Percentiles rank a stretch among this genome's conserved stretches.
Evolutionary conservation across 2,888 invertebrate species (phyloP).

Genomic region (Acanthopleura granulata): DNA sequence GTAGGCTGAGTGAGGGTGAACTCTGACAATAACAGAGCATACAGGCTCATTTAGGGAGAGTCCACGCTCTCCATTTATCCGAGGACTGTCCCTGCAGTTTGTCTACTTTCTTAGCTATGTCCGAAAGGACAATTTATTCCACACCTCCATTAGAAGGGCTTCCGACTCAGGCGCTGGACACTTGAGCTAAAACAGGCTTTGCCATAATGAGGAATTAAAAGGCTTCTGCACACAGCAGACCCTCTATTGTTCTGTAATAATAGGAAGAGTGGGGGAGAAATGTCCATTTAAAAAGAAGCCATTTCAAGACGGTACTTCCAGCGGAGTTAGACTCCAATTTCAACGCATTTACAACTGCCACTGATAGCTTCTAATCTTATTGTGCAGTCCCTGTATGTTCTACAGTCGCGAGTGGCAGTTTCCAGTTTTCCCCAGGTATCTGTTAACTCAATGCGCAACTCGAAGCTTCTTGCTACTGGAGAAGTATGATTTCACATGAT

Average conservation of each 20-base stretch:
- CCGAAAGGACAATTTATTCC: neutral
- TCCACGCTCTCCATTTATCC: no score
- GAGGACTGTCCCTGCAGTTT: no score
- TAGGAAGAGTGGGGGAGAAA: neutral
- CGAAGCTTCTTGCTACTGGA: no score
- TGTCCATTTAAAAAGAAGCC: conserved; percentile 10
- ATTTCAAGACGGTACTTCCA: neutral
- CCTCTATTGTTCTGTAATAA: neutral
- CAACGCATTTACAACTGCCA: neutral
- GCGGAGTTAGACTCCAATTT: neutral
- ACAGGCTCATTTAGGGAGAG: no score
- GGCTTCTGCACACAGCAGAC: neutral
- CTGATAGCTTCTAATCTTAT: conserved; percentile 5
- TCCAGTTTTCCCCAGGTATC: no score
- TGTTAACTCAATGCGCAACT: no score
- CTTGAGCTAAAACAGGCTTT: conserved; percentile 6
- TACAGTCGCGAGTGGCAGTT: no score
- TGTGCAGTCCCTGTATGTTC: neutral
- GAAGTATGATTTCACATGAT: no score
- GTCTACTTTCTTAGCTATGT: neutral
- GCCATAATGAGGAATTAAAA: neutral
- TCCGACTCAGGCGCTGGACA: neutral
- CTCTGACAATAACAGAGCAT: no score
- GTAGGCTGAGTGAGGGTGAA: no score
- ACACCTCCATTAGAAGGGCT: neutral